A percentile compares a stretch with the other conserved stretches of the same genome.
Conservation (phyloP, 2,888 invertebrate genomes). For the Brachycybe producta region DNA sequence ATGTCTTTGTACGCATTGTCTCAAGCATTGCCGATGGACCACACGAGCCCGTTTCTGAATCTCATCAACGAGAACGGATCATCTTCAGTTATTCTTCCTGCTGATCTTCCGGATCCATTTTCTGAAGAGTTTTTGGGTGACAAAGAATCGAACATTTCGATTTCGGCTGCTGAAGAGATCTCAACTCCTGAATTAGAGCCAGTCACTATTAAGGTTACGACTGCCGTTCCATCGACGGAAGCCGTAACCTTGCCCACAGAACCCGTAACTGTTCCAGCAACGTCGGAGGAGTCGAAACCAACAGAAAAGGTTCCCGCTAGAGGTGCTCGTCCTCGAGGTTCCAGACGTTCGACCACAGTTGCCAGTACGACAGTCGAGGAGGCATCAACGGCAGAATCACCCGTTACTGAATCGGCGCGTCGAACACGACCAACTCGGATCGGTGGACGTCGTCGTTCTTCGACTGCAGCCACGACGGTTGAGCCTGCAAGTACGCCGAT, state of each 20-base stretch:
- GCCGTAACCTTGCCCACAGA: background rate
- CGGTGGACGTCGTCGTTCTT: background rate
- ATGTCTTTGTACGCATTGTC: conserved; percentile 18
- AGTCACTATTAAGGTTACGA: conserved; percentile 1
- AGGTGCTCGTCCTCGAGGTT: background rate
- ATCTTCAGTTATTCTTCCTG: conserved; percentile 8
- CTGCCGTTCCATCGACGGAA: conserved; percentile 7
- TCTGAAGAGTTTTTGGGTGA: conserved; percentile 12
- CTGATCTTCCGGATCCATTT: conserved; percentile 14
- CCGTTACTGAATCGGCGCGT: background rate
- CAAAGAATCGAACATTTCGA: background rate
- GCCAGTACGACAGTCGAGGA: conserved; percentile 1
- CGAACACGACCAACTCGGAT: conserved; percentile 7
- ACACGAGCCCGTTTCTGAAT: conserved; percentile 10
- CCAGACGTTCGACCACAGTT: conserved; percentile 10
- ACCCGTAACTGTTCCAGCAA: background rate
- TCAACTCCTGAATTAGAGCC: conserved; percentile 6
- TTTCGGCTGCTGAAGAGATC: background rate
- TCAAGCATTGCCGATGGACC: conserved; percentile 14
- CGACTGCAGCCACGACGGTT: background rate
- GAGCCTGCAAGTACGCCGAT: background rate
- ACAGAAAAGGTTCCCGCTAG: background rate
- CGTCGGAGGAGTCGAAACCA: background rate
- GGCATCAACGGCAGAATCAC: background rate
- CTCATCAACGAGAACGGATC: background rate